Base-by-base conservation (phyloP, 2,888 invertebrate species). In the Cryptus viduatorius region DNA sequence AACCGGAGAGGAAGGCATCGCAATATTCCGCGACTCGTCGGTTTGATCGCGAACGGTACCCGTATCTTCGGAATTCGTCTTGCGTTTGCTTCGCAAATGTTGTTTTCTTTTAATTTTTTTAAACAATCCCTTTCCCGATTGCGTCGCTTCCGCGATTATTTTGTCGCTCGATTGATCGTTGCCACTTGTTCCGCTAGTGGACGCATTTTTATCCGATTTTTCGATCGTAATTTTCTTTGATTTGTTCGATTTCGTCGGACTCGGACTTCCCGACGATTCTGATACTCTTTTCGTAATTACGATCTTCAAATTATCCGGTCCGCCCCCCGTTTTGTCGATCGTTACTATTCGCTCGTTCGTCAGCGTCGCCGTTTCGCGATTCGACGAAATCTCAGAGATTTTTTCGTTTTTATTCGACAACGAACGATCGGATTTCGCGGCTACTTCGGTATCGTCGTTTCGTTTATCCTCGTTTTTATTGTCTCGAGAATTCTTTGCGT, bases 401-500 rank as follows among this genome's bases (percentile, higher is more conserved):
- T 59, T 24, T 0, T 82, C 75, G 1, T 73, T 82, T 16, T 84
- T 84, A 3, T 31, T 44, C 16, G 19, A 10, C 50, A 42, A 14
- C 64, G 53, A 50, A 65, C 71, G 48, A 5, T 3, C n/a, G 10
- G 10, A 42, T 37, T 79, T 89, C 37, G 67, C 72, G 29, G 65
- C 16, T 46, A 56, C 64, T 53, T 68, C 69, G 19, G 65, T 46
- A 14, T 64, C 53, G n/a, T 56, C n/a, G 48, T 12, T 56, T 56
- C 44, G n/a, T 59, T 78, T 29, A 5, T 87, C 77, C 71, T 83
- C 86, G 71, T 90, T 85, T 82, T 87, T 90, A 14, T 80, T 75
- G 61, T 83, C 73, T 46, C 44, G 50, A 2, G 42, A 1, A 73
- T 84, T 72, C 16, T 84, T 93, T 65, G 92, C 92, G 3, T 93